Evolutionary conservation across 1,140 invertebrate species (phyloP).

Genomic region (Zaprionus gabonicus): DNA sequence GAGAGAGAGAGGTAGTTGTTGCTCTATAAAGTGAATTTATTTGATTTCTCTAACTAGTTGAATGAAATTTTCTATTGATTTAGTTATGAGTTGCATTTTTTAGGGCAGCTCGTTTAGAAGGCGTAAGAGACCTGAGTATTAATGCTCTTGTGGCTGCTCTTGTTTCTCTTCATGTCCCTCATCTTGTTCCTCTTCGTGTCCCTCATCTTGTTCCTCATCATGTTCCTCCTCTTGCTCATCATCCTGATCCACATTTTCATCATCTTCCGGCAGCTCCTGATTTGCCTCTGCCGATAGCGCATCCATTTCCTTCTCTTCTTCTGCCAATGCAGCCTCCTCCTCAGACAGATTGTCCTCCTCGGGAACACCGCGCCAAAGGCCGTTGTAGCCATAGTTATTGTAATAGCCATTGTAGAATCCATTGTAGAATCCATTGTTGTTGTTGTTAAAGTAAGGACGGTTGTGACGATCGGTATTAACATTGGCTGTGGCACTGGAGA

Average conservation of each 20-base stretch:
- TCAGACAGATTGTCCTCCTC: background rate
- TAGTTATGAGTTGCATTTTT: background rate
- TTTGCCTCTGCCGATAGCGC: background rate
- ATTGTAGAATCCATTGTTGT: background rate
- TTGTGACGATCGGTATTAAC: background rate
- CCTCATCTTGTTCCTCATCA: background rate
- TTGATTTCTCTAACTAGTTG: conserved; percentile 2
- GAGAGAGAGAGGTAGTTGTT: background rate
- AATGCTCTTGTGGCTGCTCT: no score
- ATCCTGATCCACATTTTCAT: background rate
- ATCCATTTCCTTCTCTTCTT: background rate
- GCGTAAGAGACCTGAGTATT: no score
- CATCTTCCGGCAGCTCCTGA: background rate
- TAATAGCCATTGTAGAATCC: conserved; percentile 8
- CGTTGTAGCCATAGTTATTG: conserved; percentile 15
- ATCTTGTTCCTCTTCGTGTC: background rate
- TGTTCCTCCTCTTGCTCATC: background rate
- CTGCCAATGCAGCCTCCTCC: background rate
- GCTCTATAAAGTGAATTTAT: conserved; percentile 7
- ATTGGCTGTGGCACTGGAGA: conserved; percentile 20
- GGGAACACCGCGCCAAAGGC: conserved; percentile 24
- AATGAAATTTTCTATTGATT: background rate
- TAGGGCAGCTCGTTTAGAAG: no score
- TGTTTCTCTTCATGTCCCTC: background rate
- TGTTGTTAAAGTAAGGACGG: background rate